phyloP scores from a whole-genome alignment of 2,888 invertebrate genomes.

The Scaptomyza reducta region DNA sequence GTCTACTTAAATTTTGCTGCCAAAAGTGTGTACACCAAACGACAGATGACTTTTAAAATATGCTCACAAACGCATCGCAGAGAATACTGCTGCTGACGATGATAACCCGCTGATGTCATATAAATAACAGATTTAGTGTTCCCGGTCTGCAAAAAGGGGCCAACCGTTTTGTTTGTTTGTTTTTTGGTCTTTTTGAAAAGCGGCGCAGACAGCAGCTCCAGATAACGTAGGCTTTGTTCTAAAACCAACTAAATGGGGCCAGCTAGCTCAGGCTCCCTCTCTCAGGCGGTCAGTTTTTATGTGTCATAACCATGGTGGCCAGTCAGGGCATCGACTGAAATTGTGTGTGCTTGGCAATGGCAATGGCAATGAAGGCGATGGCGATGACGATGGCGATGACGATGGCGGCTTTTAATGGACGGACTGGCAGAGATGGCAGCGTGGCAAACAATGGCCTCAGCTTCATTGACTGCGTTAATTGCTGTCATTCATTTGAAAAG shows the following conservation, averaged over 20 bases:
- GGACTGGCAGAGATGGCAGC: conserved; percentile 13
- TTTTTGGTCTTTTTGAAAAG: conserved; percentile 42
- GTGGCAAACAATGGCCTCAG: conserved; percentile 65
- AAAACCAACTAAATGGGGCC: conserved; percentile 12
- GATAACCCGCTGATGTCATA: conserved; percentile 68
- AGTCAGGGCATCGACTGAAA: conserved; percentile 31
- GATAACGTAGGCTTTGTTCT: conserved; percentile 62
- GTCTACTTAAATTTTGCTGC: conserved; percentile 1
- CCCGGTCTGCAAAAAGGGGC: conserved; percentile 42
- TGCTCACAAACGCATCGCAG: conserved; percentile 34
- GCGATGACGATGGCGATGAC: conserved; percentile 5
- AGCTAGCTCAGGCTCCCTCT: conserved; percentile 11
- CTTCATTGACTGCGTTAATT: conserved; percentile 78
- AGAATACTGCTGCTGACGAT: conserved; percentile 14
- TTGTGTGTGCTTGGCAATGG: conserved; percentile 35
- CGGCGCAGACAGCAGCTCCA: conserved; percentile 16
- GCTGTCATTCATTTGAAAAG: conserved; percentile 79
- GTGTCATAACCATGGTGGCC: conserved; percentile 56
- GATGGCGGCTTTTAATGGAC: conserved; percentile 61
- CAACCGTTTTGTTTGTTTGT: conserved; percentile 64
- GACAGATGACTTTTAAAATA: conserved; percentile 43
- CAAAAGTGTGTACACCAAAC: conserved; percentile 4
- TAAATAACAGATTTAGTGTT: conserved; percentile 76
- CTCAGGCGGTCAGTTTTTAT: conserved; percentile 56
- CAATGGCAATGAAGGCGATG: conserved; percentile 21